Conservation (phyloP, 2,113 vertebrate species). For the Nycticorax nycticorax region DNA sequence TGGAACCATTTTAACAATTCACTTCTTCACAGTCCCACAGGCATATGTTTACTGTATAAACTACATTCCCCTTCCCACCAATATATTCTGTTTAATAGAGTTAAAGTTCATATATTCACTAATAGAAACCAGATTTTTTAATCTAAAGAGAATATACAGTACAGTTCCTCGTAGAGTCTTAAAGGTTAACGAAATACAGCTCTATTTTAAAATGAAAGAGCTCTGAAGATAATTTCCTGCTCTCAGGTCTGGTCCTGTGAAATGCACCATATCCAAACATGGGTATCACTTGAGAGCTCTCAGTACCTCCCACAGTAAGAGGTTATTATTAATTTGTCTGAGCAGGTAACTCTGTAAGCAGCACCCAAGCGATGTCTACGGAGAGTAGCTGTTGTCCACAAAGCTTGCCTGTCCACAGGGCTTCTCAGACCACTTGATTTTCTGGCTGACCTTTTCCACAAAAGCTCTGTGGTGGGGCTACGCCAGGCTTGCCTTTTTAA, state of each 20-base stretch:
- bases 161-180: not conserved
- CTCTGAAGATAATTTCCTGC: not conserved
- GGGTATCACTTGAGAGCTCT: not conserved
- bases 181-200: not conserved
- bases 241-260: not conserved
- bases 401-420: not conserved
- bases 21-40: not conserved
- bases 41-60: conserved; percentile 5
- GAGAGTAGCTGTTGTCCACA: not conserved
- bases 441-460: not conserved
- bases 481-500: not conserved
- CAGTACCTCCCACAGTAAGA: not conserved
- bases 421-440: not conserved
- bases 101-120: not conserved
- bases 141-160: not conserved
- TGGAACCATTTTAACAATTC: conserved; percentile 39
- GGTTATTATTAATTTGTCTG: not conserved
- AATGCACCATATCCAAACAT: not conserved
- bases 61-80: not conserved
- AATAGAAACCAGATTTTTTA: conserved; percentile 35
- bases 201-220: not conserved
- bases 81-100: conserved; percentile 39
- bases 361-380: fast-evolving
- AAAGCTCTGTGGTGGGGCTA: not conserved
- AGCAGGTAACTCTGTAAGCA: not conserved